A percentile compares a stretch with the other conserved stretches of the same genome.
Evolutionary conservation across 1,140 invertebrate species (phyloP).

Genomic region (Oscheius sp.): DNA sequence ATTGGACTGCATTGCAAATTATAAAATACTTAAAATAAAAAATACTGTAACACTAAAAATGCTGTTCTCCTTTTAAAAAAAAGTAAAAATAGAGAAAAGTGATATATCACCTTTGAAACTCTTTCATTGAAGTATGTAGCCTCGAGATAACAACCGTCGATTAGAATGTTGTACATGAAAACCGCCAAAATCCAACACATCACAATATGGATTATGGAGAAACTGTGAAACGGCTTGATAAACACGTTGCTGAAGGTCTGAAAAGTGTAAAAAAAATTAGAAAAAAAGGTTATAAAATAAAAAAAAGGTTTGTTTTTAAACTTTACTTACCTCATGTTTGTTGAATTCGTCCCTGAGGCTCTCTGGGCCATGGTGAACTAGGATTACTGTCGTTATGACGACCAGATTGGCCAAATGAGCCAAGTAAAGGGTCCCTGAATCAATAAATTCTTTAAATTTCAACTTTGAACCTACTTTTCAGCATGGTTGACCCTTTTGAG

Average conservation of each 20-base stretch:
- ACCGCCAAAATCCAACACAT: not conserved
- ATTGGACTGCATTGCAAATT: too few species aligned
- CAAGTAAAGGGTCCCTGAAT: not conserved
- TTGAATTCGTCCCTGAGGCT: not conserved
- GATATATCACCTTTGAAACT: not conserved
- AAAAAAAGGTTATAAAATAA: too few species aligned
- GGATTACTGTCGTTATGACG: not conserved
- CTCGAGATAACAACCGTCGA: not conserved
- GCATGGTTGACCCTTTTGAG: not conserved
- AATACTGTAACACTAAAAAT: too few species aligned
- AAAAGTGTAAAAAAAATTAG: not conserved
- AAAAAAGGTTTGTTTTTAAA: too few species aligned
- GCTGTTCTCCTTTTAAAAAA: too few species aligned
- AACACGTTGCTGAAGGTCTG: not conserved
- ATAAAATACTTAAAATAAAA: too few species aligned
- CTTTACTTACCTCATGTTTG: slow-evolving; percentile 2
- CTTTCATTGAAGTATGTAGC: not conserved
- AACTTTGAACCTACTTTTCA: not conserved
- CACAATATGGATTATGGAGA: not conserved
- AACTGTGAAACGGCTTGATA: not conserved
- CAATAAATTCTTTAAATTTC: not conserved
- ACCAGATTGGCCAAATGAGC: not conserved
- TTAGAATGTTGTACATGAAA: not conserved
- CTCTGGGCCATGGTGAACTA: not conserved
- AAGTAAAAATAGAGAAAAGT: too few species aligned